phyloP scores from a whole-genome alignment of 2,113 vertebrate genomes.

The Muntiacus muntjak region DNA sequence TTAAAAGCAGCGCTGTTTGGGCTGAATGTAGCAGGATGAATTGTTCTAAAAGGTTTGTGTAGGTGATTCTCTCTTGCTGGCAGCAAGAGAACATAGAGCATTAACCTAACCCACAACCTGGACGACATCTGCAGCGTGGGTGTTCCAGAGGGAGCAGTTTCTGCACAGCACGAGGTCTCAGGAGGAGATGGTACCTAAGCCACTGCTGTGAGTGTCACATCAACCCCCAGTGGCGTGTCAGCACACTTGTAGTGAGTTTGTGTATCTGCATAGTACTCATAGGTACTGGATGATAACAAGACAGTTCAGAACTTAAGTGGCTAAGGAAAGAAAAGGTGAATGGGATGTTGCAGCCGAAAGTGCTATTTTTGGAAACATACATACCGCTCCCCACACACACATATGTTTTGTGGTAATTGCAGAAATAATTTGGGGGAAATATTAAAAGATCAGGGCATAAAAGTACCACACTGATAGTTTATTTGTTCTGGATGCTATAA shows the following conservation, averaged over 20 bases:
- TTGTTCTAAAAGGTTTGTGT: neutral
- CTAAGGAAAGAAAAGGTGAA: neutral
- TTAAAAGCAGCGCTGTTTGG: neutral
- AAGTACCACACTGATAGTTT: neutral
- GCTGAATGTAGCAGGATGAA: neutral
- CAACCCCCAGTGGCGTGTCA: rapidly evolving
- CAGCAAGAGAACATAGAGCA: neutral
- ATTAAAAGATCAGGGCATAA: neutral
- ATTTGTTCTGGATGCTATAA: neutral
- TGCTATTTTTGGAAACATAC: neutral
- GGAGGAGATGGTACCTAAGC: neutral
- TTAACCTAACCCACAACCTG: neutral
- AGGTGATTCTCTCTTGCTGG: neutral
- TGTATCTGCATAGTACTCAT: rapidly evolving
- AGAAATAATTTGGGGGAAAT: neutral
- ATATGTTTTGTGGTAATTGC: neutral
- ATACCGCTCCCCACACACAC: neutral
- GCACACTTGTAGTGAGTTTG: rapidly evolving
- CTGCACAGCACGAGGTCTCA: neutral
- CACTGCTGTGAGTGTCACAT: neutral
- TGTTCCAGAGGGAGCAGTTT: neutral
- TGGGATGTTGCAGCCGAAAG: neutral
- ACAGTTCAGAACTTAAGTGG: neutral
- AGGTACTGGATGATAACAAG: neutral
- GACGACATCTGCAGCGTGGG: neutral